A percentile compares a stretch with the other conserved stretches of the same genome.
Evolutionary conservation across 2,113 vertebrate species (phyloP).

Genomic region (Ascaphus truei): DNA sequence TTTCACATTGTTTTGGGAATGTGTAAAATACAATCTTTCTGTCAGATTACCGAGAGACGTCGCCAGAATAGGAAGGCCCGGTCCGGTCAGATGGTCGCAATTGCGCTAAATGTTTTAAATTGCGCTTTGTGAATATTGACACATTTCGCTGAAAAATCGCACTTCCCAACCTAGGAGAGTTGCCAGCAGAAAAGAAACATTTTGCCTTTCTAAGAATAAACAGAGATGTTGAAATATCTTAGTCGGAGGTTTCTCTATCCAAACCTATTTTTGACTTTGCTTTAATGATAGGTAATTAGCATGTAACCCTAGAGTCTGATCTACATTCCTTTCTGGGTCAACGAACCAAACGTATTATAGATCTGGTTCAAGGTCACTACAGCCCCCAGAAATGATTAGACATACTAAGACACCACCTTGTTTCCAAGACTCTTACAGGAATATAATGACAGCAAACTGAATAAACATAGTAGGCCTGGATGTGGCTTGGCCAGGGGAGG

Average conservation of each 20-base stretch:
- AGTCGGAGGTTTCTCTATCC: background rate
- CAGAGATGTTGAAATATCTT: slow-evolving; percentile 11
- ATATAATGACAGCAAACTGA: background rate
- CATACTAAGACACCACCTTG: background rate
- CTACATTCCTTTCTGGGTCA: slow-evolving; percentile 24
- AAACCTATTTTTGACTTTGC: slow-evolving; percentile 3
- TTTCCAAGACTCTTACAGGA: background rate
- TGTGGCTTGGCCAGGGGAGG: slow-evolving; percentile 17
- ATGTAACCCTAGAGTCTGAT: slow-evolving; percentile 24
- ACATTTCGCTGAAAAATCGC: no score
- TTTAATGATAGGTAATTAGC: slow-evolving; percentile 28
- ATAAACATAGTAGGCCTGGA: background rate
- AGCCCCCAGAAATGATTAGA: background rate
- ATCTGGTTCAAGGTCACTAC: slow-evolving; percentile 13
- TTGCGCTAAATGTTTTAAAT: no score
- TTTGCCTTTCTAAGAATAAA: slow-evolving; percentile 30
- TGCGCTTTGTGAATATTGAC: no score
- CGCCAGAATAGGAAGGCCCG: no score
- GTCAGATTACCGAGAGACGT: no score
- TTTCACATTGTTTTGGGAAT: no score
- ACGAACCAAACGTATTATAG: slow-evolving; percentile 18
- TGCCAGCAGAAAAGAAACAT: background rate
- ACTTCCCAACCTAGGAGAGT: no score
- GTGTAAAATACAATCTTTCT: no score
- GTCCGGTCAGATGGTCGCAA: no score